Conservation (phyloP, 2,888 invertebrate genomes). For the Tanytarsus gracilentus region DNA sequence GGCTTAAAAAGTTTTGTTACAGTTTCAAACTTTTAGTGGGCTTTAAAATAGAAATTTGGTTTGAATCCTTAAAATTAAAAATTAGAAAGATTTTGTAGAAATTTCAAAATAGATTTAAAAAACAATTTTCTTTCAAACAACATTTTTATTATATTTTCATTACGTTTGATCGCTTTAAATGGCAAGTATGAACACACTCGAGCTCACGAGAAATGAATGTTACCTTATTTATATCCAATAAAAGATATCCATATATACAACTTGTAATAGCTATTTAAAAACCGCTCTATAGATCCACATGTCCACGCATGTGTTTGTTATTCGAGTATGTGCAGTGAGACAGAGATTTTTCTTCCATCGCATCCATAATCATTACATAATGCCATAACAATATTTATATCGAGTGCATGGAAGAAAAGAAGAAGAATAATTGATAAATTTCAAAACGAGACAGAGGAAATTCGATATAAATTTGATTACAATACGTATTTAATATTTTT, state of each 20-base stretch:
- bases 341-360: background rate
- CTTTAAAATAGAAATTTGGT: too few relatives aligned
- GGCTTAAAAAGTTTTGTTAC: too few relatives aligned
- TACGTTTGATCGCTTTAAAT: too few relatives aligned
- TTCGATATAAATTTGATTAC: slow-evolving; percentile 3
- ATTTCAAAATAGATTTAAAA: too few relatives aligned
- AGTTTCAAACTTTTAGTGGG: background rate
- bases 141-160: too few relatives aligned
- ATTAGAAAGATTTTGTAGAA: too few relatives aligned
- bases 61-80: too few relatives aligned
- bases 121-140: too few relatives aligned
- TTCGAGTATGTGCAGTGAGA: too few relatives aligned
- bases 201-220: background rate
- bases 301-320: too few relatives aligned
- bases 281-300: background rate
- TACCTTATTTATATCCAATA: slow-evolving; percentile 18
- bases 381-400: too few relatives aligned
- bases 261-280: slow-evolving; percentile 6
- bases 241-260: slow-evolving; percentile 17
- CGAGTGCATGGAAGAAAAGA: background rate
- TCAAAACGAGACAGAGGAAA: background rate
- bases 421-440: background rate
- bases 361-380: background rate
- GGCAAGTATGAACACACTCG: too few relatives aligned
- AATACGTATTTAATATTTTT: background rate